Evolutionary conservation across 2,797 vertebrate genomes (phyloP).

Genomic region (Rhynchotus rufescens): DNA sequence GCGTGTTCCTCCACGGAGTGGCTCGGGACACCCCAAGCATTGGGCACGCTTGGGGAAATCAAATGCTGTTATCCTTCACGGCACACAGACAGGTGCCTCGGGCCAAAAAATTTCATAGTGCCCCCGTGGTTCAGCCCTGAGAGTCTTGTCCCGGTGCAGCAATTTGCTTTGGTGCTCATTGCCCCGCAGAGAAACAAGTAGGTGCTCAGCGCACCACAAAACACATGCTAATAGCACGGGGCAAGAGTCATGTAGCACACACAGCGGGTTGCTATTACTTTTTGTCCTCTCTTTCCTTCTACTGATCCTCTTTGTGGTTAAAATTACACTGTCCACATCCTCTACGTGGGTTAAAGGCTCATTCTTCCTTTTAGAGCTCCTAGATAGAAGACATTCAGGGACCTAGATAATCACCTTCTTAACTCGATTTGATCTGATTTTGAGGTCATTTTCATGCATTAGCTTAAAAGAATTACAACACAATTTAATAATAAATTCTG

Average conservation of each 20-base stretch:
- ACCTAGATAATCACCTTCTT: constrained; percentile 48
- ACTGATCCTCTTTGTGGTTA: neutral
- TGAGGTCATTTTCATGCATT: constrained; percentile 65
- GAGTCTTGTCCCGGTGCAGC: constrained; percentile 15
- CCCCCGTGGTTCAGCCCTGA: constrained; percentile 33
- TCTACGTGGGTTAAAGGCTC: neutral
- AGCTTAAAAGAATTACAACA: constrained; percentile 68
- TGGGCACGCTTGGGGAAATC: constrained; percentile 59
- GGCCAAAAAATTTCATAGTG: constrained; percentile 65
- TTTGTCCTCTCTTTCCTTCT: neutral
- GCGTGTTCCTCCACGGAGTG: constrained; percentile 58
- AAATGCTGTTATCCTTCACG: constrained; percentile 65
- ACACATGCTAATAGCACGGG: neutral
- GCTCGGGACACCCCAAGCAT: constrained; percentile 49
- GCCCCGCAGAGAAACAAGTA: neutral
- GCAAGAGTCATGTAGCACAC: neutral
- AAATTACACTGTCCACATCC: neutral
- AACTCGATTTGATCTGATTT: constrained; percentile 54
- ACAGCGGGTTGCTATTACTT: neutral
- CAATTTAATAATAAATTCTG: constrained; percentile 64
- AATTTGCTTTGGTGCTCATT: constrained; percentile 29
- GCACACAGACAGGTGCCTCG: constrained; percentile 9
- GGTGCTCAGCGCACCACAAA: neutral
- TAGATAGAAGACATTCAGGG: constrained; percentile 34
- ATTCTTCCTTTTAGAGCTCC: neutral